Base-by-base conservation (phyloP, 64 coral and sea anemone genomes). In the Montipora cactus region DNA sequence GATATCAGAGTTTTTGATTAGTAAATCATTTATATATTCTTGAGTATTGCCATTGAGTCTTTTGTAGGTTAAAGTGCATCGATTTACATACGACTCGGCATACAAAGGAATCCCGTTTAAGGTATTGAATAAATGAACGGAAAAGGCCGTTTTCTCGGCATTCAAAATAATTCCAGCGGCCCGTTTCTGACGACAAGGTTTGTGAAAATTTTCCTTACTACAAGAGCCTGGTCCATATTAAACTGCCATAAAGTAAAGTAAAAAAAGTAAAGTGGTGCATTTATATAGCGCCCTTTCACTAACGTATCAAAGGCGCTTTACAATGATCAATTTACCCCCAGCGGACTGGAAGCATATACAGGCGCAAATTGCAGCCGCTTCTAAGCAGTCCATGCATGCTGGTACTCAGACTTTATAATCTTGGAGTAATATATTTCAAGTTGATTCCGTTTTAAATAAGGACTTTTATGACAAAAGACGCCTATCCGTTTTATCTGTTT, bases 401-500 rank as follows among this genome's bases (percentile, higher is more conserved):
- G 28, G 28, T 28, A 28, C 28, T 28, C 28, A 28, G 9, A 15
- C 9, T 64, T 88, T 11, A 74, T 58, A 2, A 80, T 50, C 67
- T 15, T 50, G 67, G 55, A 64, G 62, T 89, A 90, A 80, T 64
- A 90, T 66, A 64, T 59, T 14, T 52, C 44, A 12, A 49, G 67
- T 79, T 68, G 76, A 66, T 79, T 10, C 2, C 55, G 11, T 37
- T 77, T 77, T 59, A 90, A 77, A 23, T 44, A 80, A 15, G 75
- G 25, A 79, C 58, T 78, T 79, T 79, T 79, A 21, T 68, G 75
- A 62, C 75, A 16, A n/a, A 80, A 16, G 14, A 90, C 15, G 5
- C 76, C 61, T 25, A 90, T 90, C 9, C 76, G 76, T 77, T 90
- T 89, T 12, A 23, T 4, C 3, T 78, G 50, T 18, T 90, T 90